These are phyloP conservation scores for Tragelaphus strepsiceros DNA, from an alignment of 2,113 vertebrate genomes.

Conservation along the genomic window DNA sequence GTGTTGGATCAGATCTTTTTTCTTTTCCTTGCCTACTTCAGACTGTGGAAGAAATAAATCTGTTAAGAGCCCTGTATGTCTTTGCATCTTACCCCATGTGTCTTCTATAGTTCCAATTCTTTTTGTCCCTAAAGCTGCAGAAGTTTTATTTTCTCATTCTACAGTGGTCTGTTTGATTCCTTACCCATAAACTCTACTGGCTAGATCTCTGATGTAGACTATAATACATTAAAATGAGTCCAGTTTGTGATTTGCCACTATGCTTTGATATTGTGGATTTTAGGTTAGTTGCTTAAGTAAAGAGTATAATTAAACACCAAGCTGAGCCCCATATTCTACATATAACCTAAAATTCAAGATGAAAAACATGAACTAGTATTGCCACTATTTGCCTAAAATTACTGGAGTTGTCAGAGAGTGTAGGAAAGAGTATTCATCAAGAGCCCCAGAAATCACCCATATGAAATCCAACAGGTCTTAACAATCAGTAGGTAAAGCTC, in stretches of 20 bases:
- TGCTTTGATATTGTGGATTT: neutral
- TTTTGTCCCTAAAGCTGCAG: neutral
- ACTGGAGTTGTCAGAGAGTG: neutral
- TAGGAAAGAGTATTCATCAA: neutral
- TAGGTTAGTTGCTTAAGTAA: neutral
- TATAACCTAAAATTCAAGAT: neutral
- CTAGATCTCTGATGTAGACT: neutral
- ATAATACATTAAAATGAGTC: neutral
- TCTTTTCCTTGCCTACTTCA: neutral
- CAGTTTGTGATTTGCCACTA: neutral
- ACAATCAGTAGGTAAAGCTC: neutral
- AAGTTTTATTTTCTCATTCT: slow-evolving; percentile 16
- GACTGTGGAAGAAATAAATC: neutral
- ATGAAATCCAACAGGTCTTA: neutral
- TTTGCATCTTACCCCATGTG: neutral
- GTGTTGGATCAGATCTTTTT: neutral
- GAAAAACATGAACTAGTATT: neutral
- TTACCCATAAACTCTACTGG: neutral
- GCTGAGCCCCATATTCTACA: neutral
- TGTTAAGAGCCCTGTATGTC: neutral
- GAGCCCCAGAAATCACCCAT: neutral
- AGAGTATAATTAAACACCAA: neutral
- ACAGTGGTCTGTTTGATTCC: neutral
- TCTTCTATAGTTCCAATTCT: neutral
- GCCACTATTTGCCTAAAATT: neutral